These are phyloP conservation scores for Hafferia zeledoni DNA, from an alignment of 2,797 vertebrate species.

Conservation along the genomic window DNA sequence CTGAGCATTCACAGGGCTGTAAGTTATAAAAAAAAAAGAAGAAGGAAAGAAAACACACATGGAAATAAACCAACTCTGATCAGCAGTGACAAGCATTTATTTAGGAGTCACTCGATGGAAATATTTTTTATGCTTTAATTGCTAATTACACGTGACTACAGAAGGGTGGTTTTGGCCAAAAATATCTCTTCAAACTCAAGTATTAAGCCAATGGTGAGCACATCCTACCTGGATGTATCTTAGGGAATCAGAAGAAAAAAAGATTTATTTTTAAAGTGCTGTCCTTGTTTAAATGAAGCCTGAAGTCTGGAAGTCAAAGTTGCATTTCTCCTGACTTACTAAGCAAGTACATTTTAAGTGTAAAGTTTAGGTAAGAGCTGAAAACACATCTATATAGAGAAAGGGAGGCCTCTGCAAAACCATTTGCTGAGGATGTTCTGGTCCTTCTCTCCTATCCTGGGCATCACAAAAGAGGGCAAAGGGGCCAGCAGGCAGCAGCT, in stretches of 20 bases:
- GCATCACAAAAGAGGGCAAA: not conserved
- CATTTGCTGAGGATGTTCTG: not conserved
- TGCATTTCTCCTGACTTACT: not conserved
- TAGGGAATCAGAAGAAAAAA: not conserved
- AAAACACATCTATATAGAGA: not conserved
- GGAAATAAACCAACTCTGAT: constrained; percentile 78
- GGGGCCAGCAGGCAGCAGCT: not conserved
- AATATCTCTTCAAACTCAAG: constrained; percentile 48
- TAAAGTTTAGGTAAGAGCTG: not conserved
- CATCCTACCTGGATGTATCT: not conserved
- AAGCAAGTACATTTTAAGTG: not conserved
- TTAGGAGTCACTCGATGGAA: constrained; percentile 73
- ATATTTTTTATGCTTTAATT: constrained; percentile 78
- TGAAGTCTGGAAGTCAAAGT: not conserved
- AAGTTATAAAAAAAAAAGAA: constrained; percentile 74
- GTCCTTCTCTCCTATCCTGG: not conserved
- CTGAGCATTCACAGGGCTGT: constrained; percentile 79
- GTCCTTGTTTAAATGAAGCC: not conserved
- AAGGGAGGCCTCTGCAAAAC: not conserved
- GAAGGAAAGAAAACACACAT: constrained; percentile 71
- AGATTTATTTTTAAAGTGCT: not conserved
- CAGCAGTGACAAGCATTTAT: constrained; percentile 80
- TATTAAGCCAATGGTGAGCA: constrained; percentile 27
- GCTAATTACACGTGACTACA: constrained; percentile 73
- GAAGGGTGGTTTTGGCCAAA: constrained; percentile 50